These are phyloP conservation scores for Ivindomyrus marchei DNA, from an alignment of 2,113 vertebrate genomes.

Conservation along the genomic window DNA sequence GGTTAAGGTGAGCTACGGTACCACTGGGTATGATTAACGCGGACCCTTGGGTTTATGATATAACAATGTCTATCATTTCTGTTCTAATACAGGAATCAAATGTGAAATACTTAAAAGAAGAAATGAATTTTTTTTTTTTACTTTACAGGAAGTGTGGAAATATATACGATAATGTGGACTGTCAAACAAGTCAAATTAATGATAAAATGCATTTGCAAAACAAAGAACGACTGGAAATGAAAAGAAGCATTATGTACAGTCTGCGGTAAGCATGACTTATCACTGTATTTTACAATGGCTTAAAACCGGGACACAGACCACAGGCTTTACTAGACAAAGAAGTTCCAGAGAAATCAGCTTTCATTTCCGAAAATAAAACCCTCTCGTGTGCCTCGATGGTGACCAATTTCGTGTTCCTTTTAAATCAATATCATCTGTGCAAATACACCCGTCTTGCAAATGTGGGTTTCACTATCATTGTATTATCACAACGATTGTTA, in stretches of 20 bases:
- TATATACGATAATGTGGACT: not conserved
- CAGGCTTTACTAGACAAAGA: not conserved
- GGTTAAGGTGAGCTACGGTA: not conserved
- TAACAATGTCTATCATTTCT: not conserved
- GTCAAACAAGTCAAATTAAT: not conserved
- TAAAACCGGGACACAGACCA: not conserved
- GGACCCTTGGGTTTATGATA: not conserved
- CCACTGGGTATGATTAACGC: not conserved
- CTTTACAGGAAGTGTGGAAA: not conserved
- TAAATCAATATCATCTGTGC: not conserved
- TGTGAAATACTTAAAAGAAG: not conserved
- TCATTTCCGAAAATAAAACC: not conserved
- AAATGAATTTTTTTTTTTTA: not conserved
- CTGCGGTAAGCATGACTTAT: not conserved
- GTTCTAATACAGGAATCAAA: not conserved
- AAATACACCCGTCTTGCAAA: not conserved
- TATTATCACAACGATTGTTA: not conserved
- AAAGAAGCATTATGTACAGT: not conserved
- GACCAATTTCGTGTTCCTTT: not conserved
- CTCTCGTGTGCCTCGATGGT: not conserved
- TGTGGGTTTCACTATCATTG: not conserved
- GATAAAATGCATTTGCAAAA: not conserved
- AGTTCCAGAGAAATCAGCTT: not conserved
- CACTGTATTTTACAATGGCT: not conserved
- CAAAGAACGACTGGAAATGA: not conserved